Base-by-base conservation (phyloP, 1,140 invertebrate genomes). In the Temnothorax longispinosus region DNA sequence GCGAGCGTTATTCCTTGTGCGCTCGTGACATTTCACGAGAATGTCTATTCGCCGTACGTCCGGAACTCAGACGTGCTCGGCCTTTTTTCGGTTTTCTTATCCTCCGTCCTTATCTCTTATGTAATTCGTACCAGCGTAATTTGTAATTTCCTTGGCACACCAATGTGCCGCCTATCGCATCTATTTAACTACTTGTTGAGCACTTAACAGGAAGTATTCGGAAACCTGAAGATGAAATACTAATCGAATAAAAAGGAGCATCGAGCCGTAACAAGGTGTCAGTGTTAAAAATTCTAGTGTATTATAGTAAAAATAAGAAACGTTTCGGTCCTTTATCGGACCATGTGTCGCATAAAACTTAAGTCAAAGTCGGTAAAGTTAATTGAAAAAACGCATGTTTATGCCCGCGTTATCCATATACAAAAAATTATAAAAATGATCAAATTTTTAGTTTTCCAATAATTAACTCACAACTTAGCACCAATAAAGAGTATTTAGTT, bases 1-100 rank as follows among this genome's bases (percentile, higher is more conserved):
- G 32, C 54, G 32, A 18, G 69, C 8, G 41, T 65, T 58, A 72
- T 71, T 76, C 77, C 67, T 86, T 32, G 41, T 50, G 65, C 81
- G 52, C 50, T 86, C 50, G 47, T 77, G 71, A 80, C 80, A 32
- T 77, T 64, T 88, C 41, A 85, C 54, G 80, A 81, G 84, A 72
- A 85, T 56, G 90, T 91, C 92, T 91, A 92, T 93, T 91, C 89
- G 91, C 90, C 62, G 90, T 91, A 69, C 72, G 91, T 93, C 91
- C 91, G 58, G 86, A 74, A 74, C 86, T 87, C 76, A 87, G 87
- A 92, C 89, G 91, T 93, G 89, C 86, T 78, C 81, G 88, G 85
- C 87, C 89, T 92, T 92, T 88, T 87, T 89, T 88, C 89, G 81
- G 15, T 76, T 54, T 82, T 44, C 35, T 72, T 62, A 41, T 47